Conservation (phyloP, 2,113 vertebrate genomes). For the Hippotragus niger region DNA sequence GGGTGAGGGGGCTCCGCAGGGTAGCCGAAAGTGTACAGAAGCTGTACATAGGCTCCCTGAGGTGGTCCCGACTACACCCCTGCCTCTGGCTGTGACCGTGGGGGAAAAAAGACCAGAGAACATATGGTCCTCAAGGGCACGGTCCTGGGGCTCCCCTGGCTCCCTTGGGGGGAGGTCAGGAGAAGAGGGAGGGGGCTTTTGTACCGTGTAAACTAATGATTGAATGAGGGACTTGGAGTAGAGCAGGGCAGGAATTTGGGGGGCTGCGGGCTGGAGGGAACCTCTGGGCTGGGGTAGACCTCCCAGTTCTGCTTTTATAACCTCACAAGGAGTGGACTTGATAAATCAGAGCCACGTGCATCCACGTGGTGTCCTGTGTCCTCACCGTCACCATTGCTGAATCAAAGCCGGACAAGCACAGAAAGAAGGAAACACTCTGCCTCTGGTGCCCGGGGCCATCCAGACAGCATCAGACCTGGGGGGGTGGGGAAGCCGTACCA, state of each 20-base stretch:
- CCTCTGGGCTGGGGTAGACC: too few relatives aligned
- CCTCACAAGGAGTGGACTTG: neutral
- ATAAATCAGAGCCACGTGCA: neutral
- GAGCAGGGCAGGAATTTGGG: neutral
- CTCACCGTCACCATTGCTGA: neutral
- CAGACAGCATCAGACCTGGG: neutral
- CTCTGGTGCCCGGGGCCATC: neutral
- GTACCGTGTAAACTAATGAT: too few relatives aligned
- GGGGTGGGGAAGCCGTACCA: neutral
- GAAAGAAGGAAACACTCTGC: neutral
- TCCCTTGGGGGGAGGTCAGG: neutral
- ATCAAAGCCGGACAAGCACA: neutral
- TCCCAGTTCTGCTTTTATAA: neutral
- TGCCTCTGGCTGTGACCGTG: neutral
- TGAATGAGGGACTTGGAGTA: neutral
- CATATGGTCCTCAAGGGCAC: neutral
- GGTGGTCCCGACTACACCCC: accelerated
- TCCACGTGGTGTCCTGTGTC: accelerated
- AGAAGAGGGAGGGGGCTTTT: neutral
- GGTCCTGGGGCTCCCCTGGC: neutral
- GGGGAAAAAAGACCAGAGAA: neutral
- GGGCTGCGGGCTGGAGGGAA: neutral
- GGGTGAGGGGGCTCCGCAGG: too few relatives aligned
- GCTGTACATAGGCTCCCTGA: accelerated
- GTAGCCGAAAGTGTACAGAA: accelerated